Base-by-base conservation (phyloP, 1,140 invertebrate genomes). In the Ladona fulva region DNA sequence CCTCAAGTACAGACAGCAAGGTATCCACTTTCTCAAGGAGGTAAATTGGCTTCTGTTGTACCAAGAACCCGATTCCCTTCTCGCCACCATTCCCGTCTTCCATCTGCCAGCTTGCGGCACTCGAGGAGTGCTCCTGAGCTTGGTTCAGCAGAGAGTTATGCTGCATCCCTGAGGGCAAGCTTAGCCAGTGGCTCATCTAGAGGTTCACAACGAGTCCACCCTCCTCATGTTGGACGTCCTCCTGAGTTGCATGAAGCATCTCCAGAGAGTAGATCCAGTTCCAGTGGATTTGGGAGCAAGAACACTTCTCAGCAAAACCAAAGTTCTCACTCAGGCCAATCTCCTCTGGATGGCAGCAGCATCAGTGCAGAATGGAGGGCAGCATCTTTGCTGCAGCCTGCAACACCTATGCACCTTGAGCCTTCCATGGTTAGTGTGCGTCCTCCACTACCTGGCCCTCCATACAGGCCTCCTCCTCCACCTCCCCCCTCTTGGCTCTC, bases 261-360 rank as follows among this genome's bases (percentile, higher is more conserved):
- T 0, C 93, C 93, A 0, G 94, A 97, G 84, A 94, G 92, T 81
- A 87, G 92, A n/a, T 93, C 93, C 24, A 94, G 93, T 82, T 92
- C 92, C 6, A 94, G 93, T 83, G 95, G 95, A 0, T 95, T 96
- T 81, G 94, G 94, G 22, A 96, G 94, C 81, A 94, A 95, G 83
- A 97, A 96, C 85, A 96, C 93, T n/a, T 95, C 90, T 1, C 93
- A 88, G 84, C 93, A 89, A 85, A 94, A 89, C 86, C 90, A 93
- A 83, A 91, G 90, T 81, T 91, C 89, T 6, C 86, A 82, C 75
- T 82, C 77, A 78, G 80, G 76, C 79, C 81, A 79, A 29, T 81
- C 77, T 42, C 81, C 80, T 80, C 82, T 79, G 76, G 80, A 88
- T 80, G 89, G 89, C 80, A 89, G 91, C 16, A 92, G 92, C 79